Conservation (phyloP, 2,113 vertebrate species). For the Stictonetta naevosa region DNA sequence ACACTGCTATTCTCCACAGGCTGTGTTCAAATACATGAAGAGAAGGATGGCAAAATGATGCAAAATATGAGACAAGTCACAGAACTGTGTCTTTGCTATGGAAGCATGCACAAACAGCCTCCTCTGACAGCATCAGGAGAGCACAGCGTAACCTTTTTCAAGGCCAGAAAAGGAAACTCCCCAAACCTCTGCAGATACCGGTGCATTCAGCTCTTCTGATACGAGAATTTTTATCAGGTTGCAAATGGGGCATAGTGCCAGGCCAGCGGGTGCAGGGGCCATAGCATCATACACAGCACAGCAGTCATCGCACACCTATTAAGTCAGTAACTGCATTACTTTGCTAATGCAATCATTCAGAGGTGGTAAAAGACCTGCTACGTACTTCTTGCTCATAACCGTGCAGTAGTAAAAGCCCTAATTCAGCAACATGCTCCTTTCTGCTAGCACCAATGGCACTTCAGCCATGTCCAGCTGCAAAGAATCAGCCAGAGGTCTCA, state of each 20-base stretch:
- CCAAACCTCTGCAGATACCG: neutral
- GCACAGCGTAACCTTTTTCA: neutral
- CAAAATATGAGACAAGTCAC: slow-evolving; percentile 3
- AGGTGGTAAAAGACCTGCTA: neutral
- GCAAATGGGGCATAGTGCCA: neutral
- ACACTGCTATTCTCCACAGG: slow-evolving; percentile 6
- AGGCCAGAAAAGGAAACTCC: neutral
- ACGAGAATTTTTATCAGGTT: neutral
- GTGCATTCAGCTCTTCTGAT: neutral
- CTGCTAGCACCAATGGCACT: neutral
- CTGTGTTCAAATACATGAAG: slow-evolving; percentile 25
- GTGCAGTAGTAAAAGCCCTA: neutral
- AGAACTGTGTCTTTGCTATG: slow-evolving; percentile 11
- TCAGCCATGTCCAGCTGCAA: neutral
- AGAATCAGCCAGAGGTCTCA: slow-evolving; percentile 17
- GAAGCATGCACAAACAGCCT: neutral
- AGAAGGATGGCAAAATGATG: slow-evolving; percentile 6
- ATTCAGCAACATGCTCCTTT: neutral
- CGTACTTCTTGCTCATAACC: neutral
- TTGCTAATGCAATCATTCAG: neutral
- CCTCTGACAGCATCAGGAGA: neutral
- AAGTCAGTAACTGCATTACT: neutral
- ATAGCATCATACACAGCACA: accelerated
- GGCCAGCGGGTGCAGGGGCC: neutral
- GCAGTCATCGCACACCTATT: neutral